A percentile compares a stretch with the other conserved stretches of the same genome.
These are phyloP conservation scores for Lasioglossum baleicum DNA, from an alignment of 1,140 invertebrate species.

Conservation along the genomic window DNA sequence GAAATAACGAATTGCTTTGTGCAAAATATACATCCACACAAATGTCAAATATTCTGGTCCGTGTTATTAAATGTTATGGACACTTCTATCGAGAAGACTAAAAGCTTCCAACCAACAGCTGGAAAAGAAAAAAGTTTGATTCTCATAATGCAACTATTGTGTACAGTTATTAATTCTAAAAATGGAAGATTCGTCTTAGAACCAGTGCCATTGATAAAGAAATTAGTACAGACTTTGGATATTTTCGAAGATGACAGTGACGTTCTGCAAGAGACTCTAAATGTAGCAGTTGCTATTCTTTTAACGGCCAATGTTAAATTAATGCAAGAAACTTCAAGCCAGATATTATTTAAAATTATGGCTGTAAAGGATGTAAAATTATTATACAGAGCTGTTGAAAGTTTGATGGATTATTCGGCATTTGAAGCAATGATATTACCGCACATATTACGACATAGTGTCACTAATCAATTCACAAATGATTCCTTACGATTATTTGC, in stretches of 20 bases:
- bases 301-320: slow-evolving; percentile 83
- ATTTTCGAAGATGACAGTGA: slow-evolving; percentile 76
- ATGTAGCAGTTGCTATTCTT: slow-evolving; percentile 82
- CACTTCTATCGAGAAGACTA: slow-evolving; percentile 55
- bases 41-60: slow-evolving; percentile 83
- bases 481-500: slow-evolving; percentile 83
- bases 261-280: slow-evolving; percentile 79
- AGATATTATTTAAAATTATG: slow-evolving; percentile 83
- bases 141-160: slow-evolving; percentile 81
- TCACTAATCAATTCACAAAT: slow-evolving; percentile 80
- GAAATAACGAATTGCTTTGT: slow-evolving; percentile 83
- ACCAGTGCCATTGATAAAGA: slow-evolving; percentile 80
- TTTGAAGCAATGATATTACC: slow-evolving; percentile 89
- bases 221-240: slow-evolving; percentile 77
- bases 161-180: slow-evolving; percentile 82
- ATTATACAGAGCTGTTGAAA: slow-evolving; percentile 83
- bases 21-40: slow-evolving; percentile 81
- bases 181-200: slow-evolving; percentile 84
- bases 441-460: slow-evolving; percentile 83
- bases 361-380: slow-evolving; percentile 80
- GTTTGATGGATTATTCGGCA: slow-evolving; percentile 83
- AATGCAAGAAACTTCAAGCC: slow-evolving; percentile 85
- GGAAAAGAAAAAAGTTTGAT: slow-evolving; percentile 70
- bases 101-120: background rate
- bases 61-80: slow-evolving; percentile 69